Conservation (phyloP, 30 jellyfish, hydroid and myxozoan species). For the Cassiopea andromeda region DNA sequence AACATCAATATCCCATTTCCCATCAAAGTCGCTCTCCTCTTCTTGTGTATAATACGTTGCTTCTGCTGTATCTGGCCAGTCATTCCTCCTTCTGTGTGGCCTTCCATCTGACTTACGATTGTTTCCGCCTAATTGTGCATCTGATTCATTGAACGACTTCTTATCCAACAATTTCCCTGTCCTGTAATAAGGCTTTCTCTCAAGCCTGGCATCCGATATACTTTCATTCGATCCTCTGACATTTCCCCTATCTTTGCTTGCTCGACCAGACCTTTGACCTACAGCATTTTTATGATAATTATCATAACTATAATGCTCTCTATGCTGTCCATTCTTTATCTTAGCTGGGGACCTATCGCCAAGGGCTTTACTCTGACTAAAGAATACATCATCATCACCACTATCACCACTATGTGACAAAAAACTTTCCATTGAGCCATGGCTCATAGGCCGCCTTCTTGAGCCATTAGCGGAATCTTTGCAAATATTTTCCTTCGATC, state of each 20-base stretch:
- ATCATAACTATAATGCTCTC: background rate
- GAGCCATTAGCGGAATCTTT: background rate
- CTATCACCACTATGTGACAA: background rate
- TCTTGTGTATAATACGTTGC: background rate
- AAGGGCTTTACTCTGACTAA: background rate
- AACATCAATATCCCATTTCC: conserved; percentile 44
- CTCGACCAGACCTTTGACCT: background rate
- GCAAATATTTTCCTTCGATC: background rate
- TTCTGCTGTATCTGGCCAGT: background rate
- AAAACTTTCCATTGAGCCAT: background rate
- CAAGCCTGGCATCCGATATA: background rate
- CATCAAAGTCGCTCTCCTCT: background rate
- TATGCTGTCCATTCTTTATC: background rate
- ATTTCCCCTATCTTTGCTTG: background rate
- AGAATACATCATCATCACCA: background rate
- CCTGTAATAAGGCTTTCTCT: background rate
- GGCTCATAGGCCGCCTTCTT: background rate
- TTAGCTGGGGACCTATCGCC: background rate
- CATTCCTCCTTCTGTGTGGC: background rate
- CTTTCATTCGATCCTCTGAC: background rate
- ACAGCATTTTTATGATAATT: background rate
- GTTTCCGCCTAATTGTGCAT: background rate
- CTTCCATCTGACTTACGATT: background rate
- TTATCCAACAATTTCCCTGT: background rate
- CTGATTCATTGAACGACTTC: background rate